Conservation (phyloP, 35 echinoderm and acorn worm species). For the Anneissia japonica region DNA sequence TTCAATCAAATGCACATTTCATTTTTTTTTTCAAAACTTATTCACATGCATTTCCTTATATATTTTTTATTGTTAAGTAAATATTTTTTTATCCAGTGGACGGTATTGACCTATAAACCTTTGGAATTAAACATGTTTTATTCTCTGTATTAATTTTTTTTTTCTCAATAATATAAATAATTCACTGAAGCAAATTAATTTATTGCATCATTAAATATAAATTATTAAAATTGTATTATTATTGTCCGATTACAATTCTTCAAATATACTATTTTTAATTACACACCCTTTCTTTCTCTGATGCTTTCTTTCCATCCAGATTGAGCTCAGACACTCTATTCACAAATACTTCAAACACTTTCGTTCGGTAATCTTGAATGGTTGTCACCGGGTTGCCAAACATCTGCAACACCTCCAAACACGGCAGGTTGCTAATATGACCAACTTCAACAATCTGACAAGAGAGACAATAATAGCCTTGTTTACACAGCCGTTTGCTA, state of each 20-base stretch:
- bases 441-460: constrained; percentile 58
- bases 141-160: too few species aligned
- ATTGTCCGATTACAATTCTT: neutral
- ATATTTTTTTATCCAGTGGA: too few species aligned
- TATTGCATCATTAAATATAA: too few species aligned
- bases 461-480: neutral
- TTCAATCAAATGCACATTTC: too few species aligned
- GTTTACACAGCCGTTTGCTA: too few species aligned
- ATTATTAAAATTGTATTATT: neutral
- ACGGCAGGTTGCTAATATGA: constrained; percentile 68
- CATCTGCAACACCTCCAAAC: constrained; percentile 54
- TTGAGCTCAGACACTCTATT: constrained; percentile 55
- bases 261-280: neutral
- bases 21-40: too few species aligned
- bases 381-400: constrained; percentile 63
- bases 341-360: constrained; percentile 73
- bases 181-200: too few species aligned
- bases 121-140: too few species aligned
- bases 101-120: too few species aligned
- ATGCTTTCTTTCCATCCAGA: constrained; percentile 60
- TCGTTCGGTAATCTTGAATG: constrained; percentile 82
- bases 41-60: too few species aligned
- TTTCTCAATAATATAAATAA: too few species aligned
- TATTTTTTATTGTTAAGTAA: too few species aligned
- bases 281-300: constrained; percentile 66